Base-by-base conservation (phyloP, 2,113 vertebrate species). In the Regulus satrapa region DNA sequence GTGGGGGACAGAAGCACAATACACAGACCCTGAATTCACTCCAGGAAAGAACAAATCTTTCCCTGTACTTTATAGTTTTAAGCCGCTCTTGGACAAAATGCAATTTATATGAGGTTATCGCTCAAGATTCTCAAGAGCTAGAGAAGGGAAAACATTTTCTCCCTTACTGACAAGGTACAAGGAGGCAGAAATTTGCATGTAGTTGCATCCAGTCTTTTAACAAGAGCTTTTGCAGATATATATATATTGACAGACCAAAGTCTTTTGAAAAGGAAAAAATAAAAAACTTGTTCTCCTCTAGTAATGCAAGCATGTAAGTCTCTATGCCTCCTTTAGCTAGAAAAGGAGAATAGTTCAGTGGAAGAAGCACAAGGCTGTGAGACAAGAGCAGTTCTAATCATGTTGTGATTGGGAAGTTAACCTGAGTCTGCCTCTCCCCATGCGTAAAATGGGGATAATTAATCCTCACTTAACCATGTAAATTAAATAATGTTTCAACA, bases 401-500 rank as follows among this genome's bases (percentile, higher is more conserved):
- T 79, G 85, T 77, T 82, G 93, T 80, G 89, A 89, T 14, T 56
- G 71, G 75, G 67, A 96, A 93, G 79, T 92, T 96, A 96, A 92
- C 94, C 93, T 92, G 92, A 95, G 84, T 52, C 85, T 88, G 93
- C 88, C 52, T 97, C 95, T 96, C 76, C 85, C 96, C 92, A 97
- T 86, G 95, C 72, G 59, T 96, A 94, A 97, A 96, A 96, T 94
- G 85, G 95, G 59, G 68, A 96, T 95, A 96, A 97, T 96, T 96
- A 96, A 96, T 92, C 85, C 93, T 96, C 93, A 90, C 92, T 96
- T 96, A 97, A 96, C 92, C 90, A 96, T 86, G 90, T 90, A 96
- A 96, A 96, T 96, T 96, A 96, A 97, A 94, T 94, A 92, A 97
- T 90, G 87, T 92, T 97, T 95, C 84, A 93, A 92, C 85, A 90